Evolutionary conservation across 2,797 vertebrate genomes (phyloP), one percentile per base, ranked within the genome.

Genomic region (Halcyon badia): DNA sequence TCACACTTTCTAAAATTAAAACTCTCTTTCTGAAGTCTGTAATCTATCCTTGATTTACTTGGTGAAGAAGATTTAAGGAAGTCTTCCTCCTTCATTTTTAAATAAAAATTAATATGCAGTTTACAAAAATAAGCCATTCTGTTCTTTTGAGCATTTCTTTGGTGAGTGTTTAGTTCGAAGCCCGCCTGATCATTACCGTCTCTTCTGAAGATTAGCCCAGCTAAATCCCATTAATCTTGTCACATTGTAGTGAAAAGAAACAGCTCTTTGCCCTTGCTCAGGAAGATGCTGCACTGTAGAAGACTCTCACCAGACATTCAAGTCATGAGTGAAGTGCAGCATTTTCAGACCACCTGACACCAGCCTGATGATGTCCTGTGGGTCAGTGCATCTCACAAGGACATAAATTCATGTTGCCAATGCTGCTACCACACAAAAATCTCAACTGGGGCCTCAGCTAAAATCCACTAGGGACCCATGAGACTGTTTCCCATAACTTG

Each of bases 181-280:
- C 11, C 77, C 83, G 42, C 71, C 79, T 88, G 64, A 81, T 76
- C 9, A 6, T 3, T 94, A 37, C 44, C 37, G 17, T 70, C 52
- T 91, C 64, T 83, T 78, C 62, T 51, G 52, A 65, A 61, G 72
- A 91, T 86, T 90, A 89, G 44, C 56, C 21, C 31, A 80, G 87
- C 21, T 87, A 84, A 95, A 95, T 39, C 30, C 68, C 26, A 28
- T 77, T 80, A 69, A 90, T 93, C 78, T 89, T 69, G 9, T 69
- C 84, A 54, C 52, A 57, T 16, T 80, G 15, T 56, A 80, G 37
- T 28, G 19, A 83, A 87, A 94, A 96, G 42, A 83, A 85, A 57
- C 33, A 83, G 57, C 44, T 86, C 48, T 79, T 51, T 62, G 39
- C 31, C 52, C 19, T 85, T 77, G 14, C 30, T 72, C 4, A 1